A percentile compares a stretch with the other conserved stretches of the same genome.
These are phyloP conservation scores for Epizoanthus fatuus DNA, from an alignment of 92 coral and sea anemone species.

Conservation along the genomic window DNA sequence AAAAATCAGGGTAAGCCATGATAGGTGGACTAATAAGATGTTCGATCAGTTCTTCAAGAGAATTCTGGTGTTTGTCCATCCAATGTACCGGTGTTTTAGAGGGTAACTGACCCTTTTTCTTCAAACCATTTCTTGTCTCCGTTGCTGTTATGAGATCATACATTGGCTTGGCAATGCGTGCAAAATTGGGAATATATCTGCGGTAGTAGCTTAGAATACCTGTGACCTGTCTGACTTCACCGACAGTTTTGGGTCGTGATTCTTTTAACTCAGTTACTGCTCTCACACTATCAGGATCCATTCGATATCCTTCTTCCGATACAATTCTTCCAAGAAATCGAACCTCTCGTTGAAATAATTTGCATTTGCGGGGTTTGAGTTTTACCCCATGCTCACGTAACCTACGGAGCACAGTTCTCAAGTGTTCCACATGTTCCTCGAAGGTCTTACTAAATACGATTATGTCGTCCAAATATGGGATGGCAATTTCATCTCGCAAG, in stretches of 20 bases:
- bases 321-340: conserved; percentile 31
- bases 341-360: conserved; percentile 26
- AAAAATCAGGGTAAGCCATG: conserved; percentile 48
- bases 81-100: conserved; percentile 25
- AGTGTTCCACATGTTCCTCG: conserved; percentile 12
- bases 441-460: conserved; percentile 43
- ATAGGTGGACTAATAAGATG: conserved; percentile 38
- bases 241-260: conserved; percentile 8
- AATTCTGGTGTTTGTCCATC: conserved; percentile 30
- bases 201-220: conserved; percentile 30
- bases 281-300: conserved; percentile 13
- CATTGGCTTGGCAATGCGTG: conserved; percentile 29
- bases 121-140: not conserved
- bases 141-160: conserved; percentile 27
- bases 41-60: conserved; percentile 34
- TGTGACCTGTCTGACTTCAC: conserved; percentile 32
- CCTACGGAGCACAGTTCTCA: conserved; percentile 10
- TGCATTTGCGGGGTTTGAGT: conserved; percentile 28
- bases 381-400: conserved; percentile 25
- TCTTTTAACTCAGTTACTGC: conserved; percentile 15
- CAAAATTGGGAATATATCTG: conserved; percentile 24
- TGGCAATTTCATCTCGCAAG: conserved; percentile 35
- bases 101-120: conserved; percentile 36
- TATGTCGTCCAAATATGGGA: conserved; percentile 50
- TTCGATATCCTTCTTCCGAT: conserved; percentile 15